Evolutionary conservation across 92 coral and sea anemone genomes (phyloP).

Genomic region (Actinernus sp.): DNA sequence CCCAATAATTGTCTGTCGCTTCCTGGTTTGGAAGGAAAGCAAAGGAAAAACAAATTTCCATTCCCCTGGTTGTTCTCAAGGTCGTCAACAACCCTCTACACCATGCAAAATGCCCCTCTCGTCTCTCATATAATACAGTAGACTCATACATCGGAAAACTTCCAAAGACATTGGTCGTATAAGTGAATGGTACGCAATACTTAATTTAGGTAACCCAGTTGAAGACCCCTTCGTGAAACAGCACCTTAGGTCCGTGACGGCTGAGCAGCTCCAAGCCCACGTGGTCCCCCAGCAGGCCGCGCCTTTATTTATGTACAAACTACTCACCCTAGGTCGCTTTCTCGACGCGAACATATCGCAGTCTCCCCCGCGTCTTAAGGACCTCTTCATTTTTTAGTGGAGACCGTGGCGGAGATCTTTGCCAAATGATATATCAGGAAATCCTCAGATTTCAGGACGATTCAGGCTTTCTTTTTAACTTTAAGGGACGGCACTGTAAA

Average conservation of each 20-base stretch:
- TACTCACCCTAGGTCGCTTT: background rate
- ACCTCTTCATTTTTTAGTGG: too few relatives aligned
- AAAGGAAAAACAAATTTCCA: constrained; percentile 41
- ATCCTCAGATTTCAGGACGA: too few relatives aligned
- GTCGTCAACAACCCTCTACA: too few relatives aligned
- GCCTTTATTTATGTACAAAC: constrained; percentile 3
- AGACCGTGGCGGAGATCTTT: too few relatives aligned
- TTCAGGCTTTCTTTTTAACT: too few relatives aligned
- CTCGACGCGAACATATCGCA: too few relatives aligned
- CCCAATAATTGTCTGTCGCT: constrained; percentile 46
- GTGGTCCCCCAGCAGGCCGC: too few relatives aligned
- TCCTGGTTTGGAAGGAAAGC: constrained; percentile 46
- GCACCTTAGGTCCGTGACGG: constrained; percentile 7
- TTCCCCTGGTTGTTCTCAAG: too few relatives aligned
- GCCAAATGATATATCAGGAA: too few relatives aligned
- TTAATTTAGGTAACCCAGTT: constrained; percentile 16
- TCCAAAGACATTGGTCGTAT: background rate
- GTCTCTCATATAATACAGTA: constrained; percentile 6
- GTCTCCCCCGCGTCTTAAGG: too few relatives aligned
- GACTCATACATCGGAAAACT: constrained; percentile 10
- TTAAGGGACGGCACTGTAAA: too few relatives aligned
- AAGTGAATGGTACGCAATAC: background rate
- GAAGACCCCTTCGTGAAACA: constrained; percentile 2
- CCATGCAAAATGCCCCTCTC: background rate
- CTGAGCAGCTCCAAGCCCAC: too few relatives aligned